Evolutionary conservation across 2,888 invertebrate species (phyloP).

Genomic region (Drosophila birchii): DNA sequence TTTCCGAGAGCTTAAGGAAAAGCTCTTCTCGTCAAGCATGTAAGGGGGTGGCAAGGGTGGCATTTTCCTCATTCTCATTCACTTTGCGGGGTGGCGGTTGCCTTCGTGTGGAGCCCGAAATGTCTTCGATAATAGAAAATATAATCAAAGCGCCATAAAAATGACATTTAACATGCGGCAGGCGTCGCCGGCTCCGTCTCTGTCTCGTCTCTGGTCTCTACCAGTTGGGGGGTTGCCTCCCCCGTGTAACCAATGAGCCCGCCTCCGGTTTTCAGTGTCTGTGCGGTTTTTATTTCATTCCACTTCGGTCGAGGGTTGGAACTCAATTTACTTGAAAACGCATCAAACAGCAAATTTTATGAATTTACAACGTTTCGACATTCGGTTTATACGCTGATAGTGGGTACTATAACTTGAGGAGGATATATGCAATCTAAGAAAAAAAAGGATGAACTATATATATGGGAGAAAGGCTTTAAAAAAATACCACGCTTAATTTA

Average conservation of each 20-base stretch:
- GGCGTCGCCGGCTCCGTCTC: conserved; percentile 76
- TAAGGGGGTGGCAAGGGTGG: conserved; percentile 16
- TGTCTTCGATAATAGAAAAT: conserved; percentile 80
- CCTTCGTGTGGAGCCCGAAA: conserved; percentile 62
- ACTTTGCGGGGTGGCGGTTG: conserved; percentile 20
- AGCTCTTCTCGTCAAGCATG: conserved; percentile 34
- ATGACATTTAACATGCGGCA: conserved; percentile 80
- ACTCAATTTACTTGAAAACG: conserved; percentile 81
- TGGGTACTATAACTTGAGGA: background rate
- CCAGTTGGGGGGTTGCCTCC: conserved; percentile 29
- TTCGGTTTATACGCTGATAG: conserved; percentile 37
- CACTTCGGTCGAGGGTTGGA: conserved; percentile 76
- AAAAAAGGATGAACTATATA: background rate
- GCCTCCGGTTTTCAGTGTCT: conserved; percentile 31
- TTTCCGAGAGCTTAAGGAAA: conserved; percentile 46
- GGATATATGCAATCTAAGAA: background rate
- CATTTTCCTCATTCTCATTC: conserved; percentile 15
- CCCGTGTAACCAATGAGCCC: conserved; percentile 3
- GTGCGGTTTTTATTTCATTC: conserved; percentile 80
- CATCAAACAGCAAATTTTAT: conserved; percentile 81
- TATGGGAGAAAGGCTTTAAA: background rate
- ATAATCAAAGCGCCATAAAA: conserved; percentile 81
- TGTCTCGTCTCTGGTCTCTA: conserved; percentile 44
- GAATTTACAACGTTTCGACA: conserved; percentile 79
- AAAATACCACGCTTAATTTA: no score